A percentile compares a stretch with the other conserved stretches of the same genome.
These are phyloP conservation scores for Danio tinwini DNA, from an alignment of 2,797 vertebrate genomes.

Conservation along the genomic window DNA sequence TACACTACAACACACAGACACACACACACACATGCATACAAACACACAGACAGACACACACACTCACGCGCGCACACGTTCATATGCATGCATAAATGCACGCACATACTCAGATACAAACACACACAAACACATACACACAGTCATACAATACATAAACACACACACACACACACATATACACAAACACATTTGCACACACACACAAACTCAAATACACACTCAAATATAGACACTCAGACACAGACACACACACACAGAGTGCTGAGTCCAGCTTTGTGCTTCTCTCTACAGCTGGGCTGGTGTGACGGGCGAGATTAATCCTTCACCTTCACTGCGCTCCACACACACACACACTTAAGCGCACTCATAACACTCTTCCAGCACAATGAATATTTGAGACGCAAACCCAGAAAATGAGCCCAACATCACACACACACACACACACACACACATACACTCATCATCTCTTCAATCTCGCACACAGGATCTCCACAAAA, in stretches of 20 bases:
- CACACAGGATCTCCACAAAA: conserved; percentile 85
- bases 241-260: conserved; percentile 31
- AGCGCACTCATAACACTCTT: conserved; percentile 63
- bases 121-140: neutral
- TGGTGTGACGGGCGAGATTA: conserved; percentile 98
- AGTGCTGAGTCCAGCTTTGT: conserved; percentile 98
- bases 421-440: conserved; percentile 14
- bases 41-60: no score
- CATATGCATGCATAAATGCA: no score
- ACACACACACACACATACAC: no score
- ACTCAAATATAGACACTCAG: no score
- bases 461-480: conserved; percentile 58
- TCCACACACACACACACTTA: conserved; percentile 58
- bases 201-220: no score
- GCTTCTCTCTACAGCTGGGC: conserved; percentile 97
- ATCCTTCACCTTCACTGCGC: conserved; percentile 81
- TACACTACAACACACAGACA: no score
- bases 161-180: conserved; percentile 60
- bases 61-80: no score
- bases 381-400: conserved; percentile 60
- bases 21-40: no score
- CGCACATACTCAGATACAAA: no score
- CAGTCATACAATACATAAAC: no score
- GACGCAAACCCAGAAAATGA: conserved; percentile 21
- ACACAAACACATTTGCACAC: conserved; percentile 55